Conservation (phyloP, 2,113 vertebrate genomes). For the Centrocercus urophasianus region DNA sequence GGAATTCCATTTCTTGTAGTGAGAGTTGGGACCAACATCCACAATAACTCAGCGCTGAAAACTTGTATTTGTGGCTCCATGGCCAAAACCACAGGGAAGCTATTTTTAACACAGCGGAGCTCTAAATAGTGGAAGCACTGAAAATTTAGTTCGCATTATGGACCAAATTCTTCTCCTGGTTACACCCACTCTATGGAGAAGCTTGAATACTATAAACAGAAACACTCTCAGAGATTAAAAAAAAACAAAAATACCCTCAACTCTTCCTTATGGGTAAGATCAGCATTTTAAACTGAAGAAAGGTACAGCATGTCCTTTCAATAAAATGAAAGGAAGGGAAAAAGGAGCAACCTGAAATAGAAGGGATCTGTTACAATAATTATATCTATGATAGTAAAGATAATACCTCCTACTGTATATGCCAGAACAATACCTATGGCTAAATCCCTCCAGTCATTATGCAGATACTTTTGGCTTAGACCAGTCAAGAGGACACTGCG, state of each 20-base stretch:
- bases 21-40: slow-evolving; percentile 26
- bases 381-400: not conserved
- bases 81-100: slow-evolving; percentile 67
- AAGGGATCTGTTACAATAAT: not conserved
- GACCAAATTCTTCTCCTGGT: slow-evolving; percentile 64
- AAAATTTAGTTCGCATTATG: slow-evolving; percentile 59
- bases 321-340: not conserved
- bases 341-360: not conserved
- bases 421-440: not conserved
- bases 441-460: not conserved
- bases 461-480: not conserved
- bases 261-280: not conserved
- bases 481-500: not conserved
- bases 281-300: not conserved
- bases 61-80: slow-evolving; percentile 58
- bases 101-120: slow-evolving; percentile 55
- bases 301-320: not conserved
- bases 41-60: slow-evolving; percentile 56
- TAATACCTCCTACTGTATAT: not conserved
- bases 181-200: slow-evolving; percentile 61
- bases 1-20: slow-evolving; percentile 44
- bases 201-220: slow-evolving; percentile 28
- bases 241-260: not conserved
- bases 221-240: not conserved
- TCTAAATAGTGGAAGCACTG: slow-evolving; percentile 67